A percentile compares a stretch with the other conserved stretches of the same genome.
phyloP scores from a whole-genome alignment of 2,797 vertebrate species.

The Furcifer pardalis region DNA sequence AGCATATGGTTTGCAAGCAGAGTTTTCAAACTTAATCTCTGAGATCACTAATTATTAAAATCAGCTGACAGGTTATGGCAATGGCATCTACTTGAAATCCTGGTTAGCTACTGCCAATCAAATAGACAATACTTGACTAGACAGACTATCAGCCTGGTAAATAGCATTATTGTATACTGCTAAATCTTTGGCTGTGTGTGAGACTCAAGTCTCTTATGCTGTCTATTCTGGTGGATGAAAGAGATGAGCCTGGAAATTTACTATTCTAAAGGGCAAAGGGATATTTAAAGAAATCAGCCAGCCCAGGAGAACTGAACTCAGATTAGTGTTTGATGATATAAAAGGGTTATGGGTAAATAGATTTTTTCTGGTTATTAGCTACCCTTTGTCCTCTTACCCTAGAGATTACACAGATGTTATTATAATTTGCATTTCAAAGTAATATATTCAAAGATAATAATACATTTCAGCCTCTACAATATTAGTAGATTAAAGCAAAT shows the following conservation, averaged over 20 bases:
- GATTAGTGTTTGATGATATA: conserved; percentile 17
- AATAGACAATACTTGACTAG: background rate
- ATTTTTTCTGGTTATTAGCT: conserved; percentile 56
- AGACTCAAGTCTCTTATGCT: background rate
- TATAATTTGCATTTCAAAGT: conserved; percentile 69
- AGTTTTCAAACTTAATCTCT: background rate
- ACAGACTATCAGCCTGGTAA: background rate
- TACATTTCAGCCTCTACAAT: background rate
- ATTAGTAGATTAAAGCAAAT: conserved; percentile 62
- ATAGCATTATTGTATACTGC: background rate
- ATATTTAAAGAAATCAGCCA: background rate
- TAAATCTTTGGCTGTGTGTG: background rate
- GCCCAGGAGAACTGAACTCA: conserved; percentile 8
- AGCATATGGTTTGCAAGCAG: background rate
- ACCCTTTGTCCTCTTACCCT: conserved; percentile 59
- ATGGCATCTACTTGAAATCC: background rate
- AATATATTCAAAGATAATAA: conserved; percentile 57
- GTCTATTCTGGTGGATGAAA: background rate
- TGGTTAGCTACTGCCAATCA: background rate
- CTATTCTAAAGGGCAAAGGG: background rate
- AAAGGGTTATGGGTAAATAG: conserved; percentile 34
- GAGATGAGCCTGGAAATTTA: background rate
- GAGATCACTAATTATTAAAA: background rate
- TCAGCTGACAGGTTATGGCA: background rate
- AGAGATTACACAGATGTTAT: conserved; percentile 31